Conservation (phyloP, 2,888 invertebrate genomes). For the Helleia helle region DNA sequence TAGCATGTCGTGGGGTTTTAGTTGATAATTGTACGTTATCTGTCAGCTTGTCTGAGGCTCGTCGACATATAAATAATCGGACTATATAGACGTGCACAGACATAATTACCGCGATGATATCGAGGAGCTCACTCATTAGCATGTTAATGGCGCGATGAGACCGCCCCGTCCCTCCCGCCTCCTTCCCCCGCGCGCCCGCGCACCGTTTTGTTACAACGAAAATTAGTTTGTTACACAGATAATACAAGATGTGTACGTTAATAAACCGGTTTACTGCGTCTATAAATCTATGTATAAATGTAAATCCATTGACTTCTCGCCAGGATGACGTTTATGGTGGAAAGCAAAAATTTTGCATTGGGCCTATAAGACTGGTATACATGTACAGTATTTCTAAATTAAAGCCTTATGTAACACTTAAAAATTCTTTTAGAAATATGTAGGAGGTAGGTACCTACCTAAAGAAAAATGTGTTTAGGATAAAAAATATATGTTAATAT, state of each 20-base stretch:
- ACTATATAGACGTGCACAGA: slow-evolving; percentile 55
- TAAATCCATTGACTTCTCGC: too few relatives aligned
- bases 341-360: too few relatives aligned
- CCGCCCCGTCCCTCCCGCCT: slow-evolving; percentile 34
- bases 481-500: too few relatives aligned
- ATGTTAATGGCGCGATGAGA: slow-evolving; percentile 65
- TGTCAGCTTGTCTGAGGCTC: slow-evolving; percentile 39
- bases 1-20: slow-evolving; percentile 23
- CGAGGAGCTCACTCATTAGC: slow-evolving; percentile 62
- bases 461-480: too few relatives aligned
- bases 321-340: too few relatives aligned
- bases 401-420: too few relatives aligned
- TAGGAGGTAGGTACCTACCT: too few relatives aligned
- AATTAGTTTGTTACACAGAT: not conserved
- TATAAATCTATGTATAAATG: too few relatives aligned
- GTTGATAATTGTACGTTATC: slow-evolving; percentile 31
- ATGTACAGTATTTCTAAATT: too few relatives aligned
- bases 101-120: slow-evolving; percentile 68
- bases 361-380: too few relatives aligned
- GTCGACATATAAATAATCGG: slow-evolving; percentile 44
- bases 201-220: not conserved
- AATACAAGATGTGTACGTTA: not conserved
- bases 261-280: too few relatives aligned
- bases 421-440: too few relatives aligned
- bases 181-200: slow-evolving; percentile 24